These are phyloP conservation scores for Venustaconcha ellipsiformis DNA, from an alignment of 1,140 invertebrate species.

Conservation along the genomic window DNA sequence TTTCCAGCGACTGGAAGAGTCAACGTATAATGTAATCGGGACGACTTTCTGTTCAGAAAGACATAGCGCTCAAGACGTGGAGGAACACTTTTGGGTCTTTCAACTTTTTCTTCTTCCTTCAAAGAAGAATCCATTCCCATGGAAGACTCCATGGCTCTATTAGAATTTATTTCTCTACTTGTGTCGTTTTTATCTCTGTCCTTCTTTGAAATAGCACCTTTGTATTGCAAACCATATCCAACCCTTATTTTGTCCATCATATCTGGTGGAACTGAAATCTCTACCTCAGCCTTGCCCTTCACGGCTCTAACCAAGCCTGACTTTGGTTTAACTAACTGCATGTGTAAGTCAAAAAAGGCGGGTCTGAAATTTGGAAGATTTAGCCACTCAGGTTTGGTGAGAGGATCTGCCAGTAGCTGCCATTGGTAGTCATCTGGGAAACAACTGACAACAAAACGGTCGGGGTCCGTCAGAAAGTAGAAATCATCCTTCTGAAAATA, in stretches of 20 bases:
- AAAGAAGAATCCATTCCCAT: neutral
- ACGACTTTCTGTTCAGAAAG: conserved; percentile 27
- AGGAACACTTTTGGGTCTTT: neutral
- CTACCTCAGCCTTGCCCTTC: conserved; percentile 17
- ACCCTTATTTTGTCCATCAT: conserved; percentile 10
- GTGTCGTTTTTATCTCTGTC: too few relatives aligned
- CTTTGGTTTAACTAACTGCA: conserved; percentile 5
- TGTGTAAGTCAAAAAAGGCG: conserved; percentile 19
- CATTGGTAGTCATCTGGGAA: conserved; percentile 21
- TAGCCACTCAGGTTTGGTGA: conserved; percentile 14
- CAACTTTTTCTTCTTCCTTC: conserved; percentile 1
- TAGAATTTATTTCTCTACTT: too few relatives aligned
- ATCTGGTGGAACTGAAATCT: conserved; percentile 15
- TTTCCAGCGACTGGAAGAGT: conserved; percentile 15
- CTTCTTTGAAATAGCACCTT: too few relatives aligned
- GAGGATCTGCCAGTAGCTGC: conserved; percentile 22
- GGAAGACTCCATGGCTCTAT: too few relatives aligned
- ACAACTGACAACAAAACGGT: conserved; percentile 16
- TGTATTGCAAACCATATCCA: neutral
- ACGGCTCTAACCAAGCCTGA: conserved; percentile 3
- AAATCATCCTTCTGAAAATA: conserved; percentile 22
- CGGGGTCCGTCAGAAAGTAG: conserved; percentile 27
- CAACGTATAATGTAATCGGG: conserved; percentile 14
- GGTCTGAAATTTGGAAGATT: conserved; percentile 7
- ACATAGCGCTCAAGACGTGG: conserved; percentile 18